Conservation (phyloP, 2,113 vertebrate species). For the Corynorhinus townsendii region DNA sequence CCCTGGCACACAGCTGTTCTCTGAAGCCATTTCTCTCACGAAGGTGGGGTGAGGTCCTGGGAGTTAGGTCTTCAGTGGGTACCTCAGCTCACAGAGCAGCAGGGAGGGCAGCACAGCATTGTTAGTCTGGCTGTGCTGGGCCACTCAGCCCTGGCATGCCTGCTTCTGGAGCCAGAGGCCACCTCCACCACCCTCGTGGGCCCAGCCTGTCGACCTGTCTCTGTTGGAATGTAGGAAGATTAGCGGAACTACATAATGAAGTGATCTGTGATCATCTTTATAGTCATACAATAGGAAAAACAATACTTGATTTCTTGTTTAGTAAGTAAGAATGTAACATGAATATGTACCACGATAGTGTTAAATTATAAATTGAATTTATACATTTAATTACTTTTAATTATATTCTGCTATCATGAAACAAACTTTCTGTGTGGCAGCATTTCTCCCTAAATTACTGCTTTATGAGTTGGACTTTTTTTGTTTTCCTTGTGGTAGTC, state of each 20-base stretch:
- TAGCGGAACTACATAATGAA: neutral
- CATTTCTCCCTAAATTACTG: neutral
- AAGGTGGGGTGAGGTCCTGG: neutral
- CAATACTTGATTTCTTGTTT: neutral
- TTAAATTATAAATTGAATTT: neutral
- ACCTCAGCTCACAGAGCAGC: neutral
- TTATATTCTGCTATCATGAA: neutral
- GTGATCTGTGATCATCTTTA: neutral
- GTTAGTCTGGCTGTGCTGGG: accelerated
- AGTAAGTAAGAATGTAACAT: neutral
- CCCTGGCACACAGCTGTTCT: neutral
- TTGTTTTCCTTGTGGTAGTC: neutral
- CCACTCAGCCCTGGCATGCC: neutral
- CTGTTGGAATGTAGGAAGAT: neutral
- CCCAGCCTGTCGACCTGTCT: neutral
- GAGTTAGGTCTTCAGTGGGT: neutral
- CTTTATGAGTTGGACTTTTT: neutral
- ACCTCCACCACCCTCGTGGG: accelerated
- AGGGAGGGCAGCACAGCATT: accelerated
- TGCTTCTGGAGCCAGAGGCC: neutral
- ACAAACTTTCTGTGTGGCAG: no score
- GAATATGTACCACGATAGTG: no score
- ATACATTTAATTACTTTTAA: neutral
- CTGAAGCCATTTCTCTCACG: neutral
- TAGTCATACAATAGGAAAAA: neutral